Evolutionary conservation across 2,797 vertebrate species (phyloP), one percentile per base, ranked within the genome.

Genomic region (Nothura maculosa): DNA sequence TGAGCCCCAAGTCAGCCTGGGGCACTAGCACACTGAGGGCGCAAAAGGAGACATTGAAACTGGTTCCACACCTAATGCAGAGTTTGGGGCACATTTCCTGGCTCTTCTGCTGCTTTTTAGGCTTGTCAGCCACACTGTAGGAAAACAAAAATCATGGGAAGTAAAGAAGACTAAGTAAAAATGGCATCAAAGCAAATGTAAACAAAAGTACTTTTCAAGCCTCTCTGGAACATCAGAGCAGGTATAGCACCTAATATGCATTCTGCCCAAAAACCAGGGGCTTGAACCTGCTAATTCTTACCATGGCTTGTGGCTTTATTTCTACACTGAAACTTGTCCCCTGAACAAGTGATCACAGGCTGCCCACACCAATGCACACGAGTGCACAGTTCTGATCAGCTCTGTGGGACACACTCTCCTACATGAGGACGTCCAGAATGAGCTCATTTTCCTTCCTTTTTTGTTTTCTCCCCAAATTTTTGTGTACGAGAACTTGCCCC

Each of bases 21-120:
- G 5, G 83, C 84, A 92, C 66, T 30, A 78, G 92, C 91, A 96
- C 92, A 96, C 93, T 94, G 95, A 96, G 95, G 96, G 95, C 82
- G 24, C 95, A 96, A 94, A 97, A 96, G 89, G 96, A 96, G 94
- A 97, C 88, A 96, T 93, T 96, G 95, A 97, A 95, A 97, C 93
- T 91, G 81, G 92, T 97, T 97, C 94, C 96, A 96, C 94, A 97
- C 96, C 97, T 97, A 97, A 96, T 95, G 93, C 95, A 97, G 92
- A 94, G 94, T 97, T 96, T 97, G 96, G 97, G 96, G 92, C 94
- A 97, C 96, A 95, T 96, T 96, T 96, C 95, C 96, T 96, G 94
- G 96, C 96, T 97, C 95, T 97, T 97, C 96, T 97, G 96, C 96
- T 97, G 97, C 96, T 95, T 97, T 97, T 96, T 96, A 96, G 96